Percentiles rank a stretch among this genome's conserved stretches.
phyloP scores from a whole-genome alignment of 2,113 vertebrate genomes.

The Oncorhynchus keta region DNA sequence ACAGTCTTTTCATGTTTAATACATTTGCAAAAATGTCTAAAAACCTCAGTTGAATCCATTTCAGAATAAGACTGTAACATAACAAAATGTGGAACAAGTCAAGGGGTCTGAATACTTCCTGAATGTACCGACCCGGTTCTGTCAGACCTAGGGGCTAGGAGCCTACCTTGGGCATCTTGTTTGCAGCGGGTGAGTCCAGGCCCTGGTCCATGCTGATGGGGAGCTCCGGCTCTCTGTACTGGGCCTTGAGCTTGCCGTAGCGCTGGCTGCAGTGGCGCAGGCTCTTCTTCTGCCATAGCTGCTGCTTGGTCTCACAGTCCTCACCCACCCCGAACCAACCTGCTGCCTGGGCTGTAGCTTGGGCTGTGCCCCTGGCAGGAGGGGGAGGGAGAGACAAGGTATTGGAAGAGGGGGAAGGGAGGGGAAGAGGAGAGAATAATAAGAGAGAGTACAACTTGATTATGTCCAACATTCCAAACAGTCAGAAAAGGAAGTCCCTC shows the following conservation, averaged over 20 bases:
- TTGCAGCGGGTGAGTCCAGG: constrained; percentile 81
- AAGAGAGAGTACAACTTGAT: neutral
- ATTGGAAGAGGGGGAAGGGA: neutral
- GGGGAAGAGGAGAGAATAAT: too few relatives aligned
- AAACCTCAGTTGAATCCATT: too few relatives aligned
- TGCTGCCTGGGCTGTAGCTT: constrained; percentile 39
- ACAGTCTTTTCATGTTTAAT: too few relatives aligned
- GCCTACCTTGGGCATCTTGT: constrained; percentile 87
- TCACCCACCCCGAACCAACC: constrained; percentile 89
- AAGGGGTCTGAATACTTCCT: too few relatives aligned
- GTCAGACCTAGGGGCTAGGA: too few relatives aligned
- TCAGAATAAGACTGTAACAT: too few relatives aligned
- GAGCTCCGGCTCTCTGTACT: constrained; percentile 83
- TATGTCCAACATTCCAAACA: neutral
- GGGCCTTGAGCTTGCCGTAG: constrained; percentile 89
- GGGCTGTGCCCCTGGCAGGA: constrained; percentile 78
- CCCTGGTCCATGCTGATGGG: constrained; percentile 83
- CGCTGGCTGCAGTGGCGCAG: constrained; percentile 91
- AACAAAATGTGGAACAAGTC: too few relatives aligned
- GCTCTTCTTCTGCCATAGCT: constrained; percentile 91
- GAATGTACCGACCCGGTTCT: too few relatives aligned
- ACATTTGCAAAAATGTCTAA: too few relatives aligned
- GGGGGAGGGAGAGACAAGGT: neutral
- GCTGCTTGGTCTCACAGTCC: constrained; percentile 86
- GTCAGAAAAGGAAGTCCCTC: neutral